Percentiles rank a stretch among this genome's conserved stretches.
Evolutionary conservation across 2,888 invertebrate species (phyloP).

Genomic region (Yponomeuta evonymella): DNA sequence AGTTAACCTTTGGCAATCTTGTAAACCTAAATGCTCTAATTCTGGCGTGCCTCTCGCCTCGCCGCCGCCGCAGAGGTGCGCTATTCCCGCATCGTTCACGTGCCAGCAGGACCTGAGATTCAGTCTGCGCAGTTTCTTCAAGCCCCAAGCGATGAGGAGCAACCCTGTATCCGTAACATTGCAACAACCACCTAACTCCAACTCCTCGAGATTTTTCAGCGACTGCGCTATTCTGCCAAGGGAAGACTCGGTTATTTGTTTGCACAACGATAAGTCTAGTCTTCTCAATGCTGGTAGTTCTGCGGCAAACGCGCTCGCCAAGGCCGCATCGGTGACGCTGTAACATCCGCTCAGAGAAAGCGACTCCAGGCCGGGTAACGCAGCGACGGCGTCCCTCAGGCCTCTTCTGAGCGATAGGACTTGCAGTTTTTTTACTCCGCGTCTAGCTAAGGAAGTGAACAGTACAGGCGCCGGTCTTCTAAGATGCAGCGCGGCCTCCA

Average conservation of each 20-base stretch:
- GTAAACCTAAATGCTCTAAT: slow-evolving; percentile 90
- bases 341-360: slow-evolving; percentile 95
- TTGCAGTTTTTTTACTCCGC: slow-evolving; percentile 93
- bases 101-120: slow-evolving; percentile 95
- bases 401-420: slow-evolving; percentile 89
- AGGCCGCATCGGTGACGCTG: slow-evolving; percentile 91
- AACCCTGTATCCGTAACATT: slow-evolving; percentile 93
- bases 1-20: slow-evolving; percentile 95
- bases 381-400: slow-evolving; percentile 88
- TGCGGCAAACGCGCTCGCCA: slow-evolving; percentile 87
- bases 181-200: slow-evolving; percentile 94
- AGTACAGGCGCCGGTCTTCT: slow-evolving; percentile 88
- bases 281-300: slow-evolving; percentile 86
- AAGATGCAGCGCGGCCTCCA: slow-evolving; percentile 93
- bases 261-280: slow-evolving; percentile 93
- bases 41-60: slow-evolving; percentile 87
- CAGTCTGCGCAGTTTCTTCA: slow-evolving; percentile 87
- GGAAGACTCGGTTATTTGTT: slow-evolving; percentile 95
- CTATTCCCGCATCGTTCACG: slow-evolving; percentile 93
- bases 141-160: slow-evolving; percentile 89
- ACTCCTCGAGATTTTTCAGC: slow-evolving; percentile 88
- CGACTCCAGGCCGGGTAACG: slow-evolving; percentile 90
- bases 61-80: slow-evolving; percentile 86
- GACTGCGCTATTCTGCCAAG: slow-evolving; percentile 89
- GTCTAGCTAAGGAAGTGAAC: slow-evolving; percentile 88